These are phyloP conservation scores for Recurvirostra avosetta DNA, from an alignment of 2,113 vertebrate genomes.

Conservation along the genomic window DNA sequence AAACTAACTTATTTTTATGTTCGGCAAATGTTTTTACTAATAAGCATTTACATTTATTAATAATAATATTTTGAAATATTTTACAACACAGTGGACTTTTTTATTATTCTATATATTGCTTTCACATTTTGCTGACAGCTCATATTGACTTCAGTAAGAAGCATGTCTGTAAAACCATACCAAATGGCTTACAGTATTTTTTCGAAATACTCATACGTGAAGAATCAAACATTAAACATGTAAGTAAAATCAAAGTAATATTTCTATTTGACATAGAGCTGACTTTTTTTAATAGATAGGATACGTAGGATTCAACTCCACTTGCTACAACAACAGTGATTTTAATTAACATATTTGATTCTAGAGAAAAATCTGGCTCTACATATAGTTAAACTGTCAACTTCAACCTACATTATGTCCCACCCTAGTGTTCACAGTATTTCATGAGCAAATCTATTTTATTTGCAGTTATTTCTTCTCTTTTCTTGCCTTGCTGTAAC, in stretches of 20 bases:
- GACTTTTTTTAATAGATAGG: not conserved
- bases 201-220: not conserved
- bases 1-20: not conserved
- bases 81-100: not conserved
- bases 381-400: not conserved
- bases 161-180: not conserved
- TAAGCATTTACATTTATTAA: not conserved
- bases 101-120: not conserved
- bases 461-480: not conserved
- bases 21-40: not conserved
- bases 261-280: not conserved
- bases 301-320: not conserved
- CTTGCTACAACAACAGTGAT: not conserved
- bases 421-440: not conserved
- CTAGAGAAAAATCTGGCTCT: not conserved
- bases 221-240: not conserved
- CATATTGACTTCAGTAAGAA: not conserved
- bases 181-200: not conserved
- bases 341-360: not conserved
- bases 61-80: not conserved
- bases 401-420: not conserved
- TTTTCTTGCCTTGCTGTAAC: not conserved
- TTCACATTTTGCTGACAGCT: not conserved
- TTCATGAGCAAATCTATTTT: not conserved
- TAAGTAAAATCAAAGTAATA: not conserved